These are phyloP conservation scores for Harpalus rubripes DNA, from an alignment of 2,888 invertebrate genomes.

Conservation along the genomic window DNA sequence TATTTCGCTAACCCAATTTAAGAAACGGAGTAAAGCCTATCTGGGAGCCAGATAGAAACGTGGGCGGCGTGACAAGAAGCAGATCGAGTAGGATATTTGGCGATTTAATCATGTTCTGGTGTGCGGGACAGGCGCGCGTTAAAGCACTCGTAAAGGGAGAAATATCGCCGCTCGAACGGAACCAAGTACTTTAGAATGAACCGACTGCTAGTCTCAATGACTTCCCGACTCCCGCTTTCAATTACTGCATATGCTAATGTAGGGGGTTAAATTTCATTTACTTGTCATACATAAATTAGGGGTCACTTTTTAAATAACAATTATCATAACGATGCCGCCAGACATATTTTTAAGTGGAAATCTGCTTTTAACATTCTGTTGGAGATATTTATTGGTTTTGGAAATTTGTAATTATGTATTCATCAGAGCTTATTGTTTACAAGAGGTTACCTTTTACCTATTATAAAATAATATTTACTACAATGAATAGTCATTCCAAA, in stretches of 20 bases:
- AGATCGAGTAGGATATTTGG: constrained; percentile 16
- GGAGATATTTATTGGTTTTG: too few species aligned
- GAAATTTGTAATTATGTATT: too few species aligned
- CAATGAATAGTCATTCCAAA: too few species aligned
- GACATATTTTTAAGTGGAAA: too few species aligned
- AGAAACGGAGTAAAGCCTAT: too few species aligned
- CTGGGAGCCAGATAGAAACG: too few species aligned
- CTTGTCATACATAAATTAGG: background rate
- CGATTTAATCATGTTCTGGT: constrained; percentile 48
- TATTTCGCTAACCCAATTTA: too few species aligned
- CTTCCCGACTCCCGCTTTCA: background rate
- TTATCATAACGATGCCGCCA: background rate
- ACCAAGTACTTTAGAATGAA: constrained; percentile 44
- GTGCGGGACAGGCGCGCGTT: constrained; percentile 29
- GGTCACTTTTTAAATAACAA: background rate
- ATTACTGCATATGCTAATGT: constrained; percentile 2
- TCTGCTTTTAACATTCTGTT: too few species aligned
- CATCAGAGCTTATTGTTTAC: too few species aligned
- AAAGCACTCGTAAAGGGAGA: constrained; percentile 52
- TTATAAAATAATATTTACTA: too few species aligned
- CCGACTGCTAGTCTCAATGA: constrained; percentile 4
- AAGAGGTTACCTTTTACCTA: too few species aligned
- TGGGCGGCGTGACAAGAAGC: background rate
- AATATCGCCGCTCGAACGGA: constrained; percentile 34
- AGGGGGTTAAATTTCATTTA: background rate